Evolutionary conservation across 2,113 vertebrate species (phyloP).

Genomic region (Percina caprodes): DNA sequence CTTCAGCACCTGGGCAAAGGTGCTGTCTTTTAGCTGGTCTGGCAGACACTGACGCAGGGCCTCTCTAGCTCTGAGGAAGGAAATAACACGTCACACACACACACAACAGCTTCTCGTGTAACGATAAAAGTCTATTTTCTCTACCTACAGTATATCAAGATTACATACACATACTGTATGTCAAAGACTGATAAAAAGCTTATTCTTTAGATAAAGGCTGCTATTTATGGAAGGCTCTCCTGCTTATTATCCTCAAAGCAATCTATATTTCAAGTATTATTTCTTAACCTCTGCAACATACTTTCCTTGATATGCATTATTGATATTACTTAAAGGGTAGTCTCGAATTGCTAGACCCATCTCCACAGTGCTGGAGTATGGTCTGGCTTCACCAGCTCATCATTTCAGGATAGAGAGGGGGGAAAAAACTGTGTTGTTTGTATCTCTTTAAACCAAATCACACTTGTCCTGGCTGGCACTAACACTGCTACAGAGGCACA

Average conservation of each 20-base stretch:
- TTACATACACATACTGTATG: not conserved
- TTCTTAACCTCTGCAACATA: not conserved
- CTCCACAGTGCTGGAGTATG: too few relatives aligned
- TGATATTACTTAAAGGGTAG: not conserved
- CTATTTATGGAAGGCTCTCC: not conserved
- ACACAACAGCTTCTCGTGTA: not conserved
- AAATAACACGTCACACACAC: not conserved
- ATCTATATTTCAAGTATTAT: not conserved
- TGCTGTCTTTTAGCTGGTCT: slow-evolving; percentile 98
- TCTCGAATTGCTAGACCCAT: too few relatives aligned
- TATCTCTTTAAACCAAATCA: too few relatives aligned
- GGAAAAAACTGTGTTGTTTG: too few relatives aligned
- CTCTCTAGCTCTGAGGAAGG: slow-evolving; percentile 93
- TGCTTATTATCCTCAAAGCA: not conserved
- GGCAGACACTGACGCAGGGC: slow-evolving; percentile 98
- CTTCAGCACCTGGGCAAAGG: slow-evolving; percentile 98
- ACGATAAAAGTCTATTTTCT: not conserved
- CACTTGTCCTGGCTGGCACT: too few relatives aligned
- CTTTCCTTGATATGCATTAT: slow-evolving; percentile 24
- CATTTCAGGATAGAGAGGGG: too few relatives aligned
- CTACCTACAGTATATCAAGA: not conserved
- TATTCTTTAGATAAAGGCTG: not conserved
- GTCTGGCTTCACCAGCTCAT: too few relatives aligned
- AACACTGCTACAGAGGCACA: not conserved
- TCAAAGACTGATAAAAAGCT: not conserved